These are phyloP conservation scores for Cataglyphis cursor DNA, from an alignment of 2,888 invertebrate genomes.

Conservation along the genomic window DNA sequence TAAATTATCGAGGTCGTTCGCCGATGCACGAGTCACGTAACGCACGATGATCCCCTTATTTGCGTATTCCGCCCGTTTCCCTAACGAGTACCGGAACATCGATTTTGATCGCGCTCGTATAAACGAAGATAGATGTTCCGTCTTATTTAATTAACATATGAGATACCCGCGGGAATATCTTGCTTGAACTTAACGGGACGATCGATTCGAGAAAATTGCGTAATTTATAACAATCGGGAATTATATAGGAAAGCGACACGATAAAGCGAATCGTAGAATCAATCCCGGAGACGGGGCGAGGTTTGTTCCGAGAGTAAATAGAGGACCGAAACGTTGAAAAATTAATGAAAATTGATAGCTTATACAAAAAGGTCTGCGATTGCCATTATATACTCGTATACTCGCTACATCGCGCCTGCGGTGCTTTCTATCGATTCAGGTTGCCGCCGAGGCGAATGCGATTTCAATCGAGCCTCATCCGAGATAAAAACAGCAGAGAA, in stretches of 20 bases:
- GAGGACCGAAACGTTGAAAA: slow-evolving; percentile 43
- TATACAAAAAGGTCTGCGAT: slow-evolving; percentile 15
- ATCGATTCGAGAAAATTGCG: not conserved
- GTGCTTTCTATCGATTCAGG: slow-evolving; percentile 31
- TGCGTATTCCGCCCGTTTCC: slow-evolving; percentile 18
- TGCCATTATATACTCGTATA: slow-evolving; percentile 24
- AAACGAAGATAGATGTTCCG: slow-evolving; percentile 18
- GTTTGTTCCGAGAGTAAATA: not conserved
- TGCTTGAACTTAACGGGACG: not conserved
- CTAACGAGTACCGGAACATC: slow-evolving; percentile 27
- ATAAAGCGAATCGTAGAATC: not conserved
- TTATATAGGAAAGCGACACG: not conserved
- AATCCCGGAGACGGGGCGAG: not conserved
- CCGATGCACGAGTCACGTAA: slow-evolving; percentile 51
- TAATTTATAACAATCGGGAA: not conserved
- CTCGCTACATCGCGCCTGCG: not conserved
- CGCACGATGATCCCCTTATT: slow-evolving; percentile 29
- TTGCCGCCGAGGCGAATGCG: slow-evolving; percentile 18
- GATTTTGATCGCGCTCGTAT: slow-evolving; percentile 12
- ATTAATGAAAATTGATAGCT: slow-evolving; percentile 50
- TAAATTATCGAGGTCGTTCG: slow-evolving; percentile 59
- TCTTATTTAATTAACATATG: slow-evolving; percentile 21
- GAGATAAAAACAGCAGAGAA: not conserved
- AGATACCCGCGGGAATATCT: slow-evolving; percentile 8
- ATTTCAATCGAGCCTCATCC: slow-evolving; percentile 38